Percentiles rank a stretch among this genome's conserved stretches.
Evolutionary conservation across 2,888 invertebrate genomes (phyloP).

Genomic region (Cloeon dipterum): DNA sequence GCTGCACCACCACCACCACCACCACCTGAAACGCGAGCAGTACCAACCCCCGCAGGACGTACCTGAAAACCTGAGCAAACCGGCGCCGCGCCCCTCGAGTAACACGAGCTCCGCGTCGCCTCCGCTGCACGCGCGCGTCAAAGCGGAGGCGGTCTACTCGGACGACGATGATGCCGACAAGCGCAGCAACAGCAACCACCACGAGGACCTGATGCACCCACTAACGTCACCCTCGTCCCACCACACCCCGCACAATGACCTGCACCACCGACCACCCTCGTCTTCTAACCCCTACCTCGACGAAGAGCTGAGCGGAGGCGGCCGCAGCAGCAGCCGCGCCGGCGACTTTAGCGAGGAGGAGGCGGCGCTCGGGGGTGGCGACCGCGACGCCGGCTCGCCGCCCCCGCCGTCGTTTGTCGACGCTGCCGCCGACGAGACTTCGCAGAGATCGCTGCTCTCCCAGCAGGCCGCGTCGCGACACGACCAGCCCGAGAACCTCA

Average conservation of each 20-base stretch:
- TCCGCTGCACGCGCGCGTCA: too few species aligned
- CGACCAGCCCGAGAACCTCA: slow-evolving; percentile 56
- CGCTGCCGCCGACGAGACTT: not conserved
- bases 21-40: not conserved
- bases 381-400: too few species aligned
- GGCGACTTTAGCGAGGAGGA: slow-evolving; percentile 25
- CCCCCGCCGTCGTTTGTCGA: not conserved
- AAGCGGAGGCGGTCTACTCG: slow-evolving; percentile 3
- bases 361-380: slow-evolving; percentile 3
- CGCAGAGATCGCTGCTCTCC: too few species aligned
- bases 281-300: slow-evolving; percentile 9
- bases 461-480: slow-evolving; percentile 39
- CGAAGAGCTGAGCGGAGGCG: slow-evolving; percentile 24
- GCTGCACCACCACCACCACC: too few species aligned
- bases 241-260: slow-evolving; percentile 5
- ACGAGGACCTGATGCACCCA: too few species aligned
- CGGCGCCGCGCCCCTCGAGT: slow-evolving; percentile 13
- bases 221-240: slow-evolving; percentile 7
- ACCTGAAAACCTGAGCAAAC: slow-evolving; percentile 55
- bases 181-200: too few species aligned
- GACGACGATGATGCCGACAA: slow-evolving; percentile 6
- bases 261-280: slow-evolving; percentile 1
- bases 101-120: too few species aligned
- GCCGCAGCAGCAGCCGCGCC: slow-evolving; percentile 53
- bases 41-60: slow-evolving; percentile 45